phyloP scores from a whole-genome alignment of 1,140 invertebrate species.

The Hylaeus anthracinus region DNA sequence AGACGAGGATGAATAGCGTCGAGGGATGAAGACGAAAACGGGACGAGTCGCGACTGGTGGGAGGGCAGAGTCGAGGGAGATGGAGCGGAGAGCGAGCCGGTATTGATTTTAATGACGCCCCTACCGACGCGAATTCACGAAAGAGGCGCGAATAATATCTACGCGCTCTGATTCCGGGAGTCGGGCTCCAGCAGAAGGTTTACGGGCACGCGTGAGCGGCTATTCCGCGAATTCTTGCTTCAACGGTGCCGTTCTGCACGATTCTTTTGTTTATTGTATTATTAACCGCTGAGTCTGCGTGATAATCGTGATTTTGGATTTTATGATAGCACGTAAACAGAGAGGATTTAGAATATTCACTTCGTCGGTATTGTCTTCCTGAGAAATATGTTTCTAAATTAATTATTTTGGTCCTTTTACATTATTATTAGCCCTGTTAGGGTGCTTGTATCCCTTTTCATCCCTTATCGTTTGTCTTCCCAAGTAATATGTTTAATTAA shows the following conservation, averaged over 20 bases:
- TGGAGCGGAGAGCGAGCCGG: constrained; percentile 71
- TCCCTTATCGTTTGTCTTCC: too few relatives aligned
- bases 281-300: neutral
- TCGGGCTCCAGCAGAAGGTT: neutral
- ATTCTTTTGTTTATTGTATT: neutral
- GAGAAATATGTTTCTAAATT: too few relatives aligned
- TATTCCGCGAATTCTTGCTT: neutral
- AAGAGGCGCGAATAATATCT: constrained; percentile 75
- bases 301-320: too few relatives aligned
- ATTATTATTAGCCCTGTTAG: too few relatives aligned
- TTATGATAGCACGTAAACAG: too few relatives aligned
- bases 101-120: constrained; percentile 82
- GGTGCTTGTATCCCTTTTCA: too few relatives aligned
- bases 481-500: too few relatives aligned
- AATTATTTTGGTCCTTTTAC: too few relatives aligned
- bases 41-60: constrained; percentile 11
- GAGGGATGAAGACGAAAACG: constrained; percentile 45
- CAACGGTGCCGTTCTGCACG: too few relatives aligned
- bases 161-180: constrained; percentile 69
- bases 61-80: constrained; percentile 55
- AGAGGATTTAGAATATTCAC: too few relatives aligned
- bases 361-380: too few relatives aligned
- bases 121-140: constrained; percentile 74
- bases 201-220: neutral
- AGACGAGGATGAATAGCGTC: constrained; percentile 46